Evolutionary conservation across 2,113 vertebrate species (phyloP).

Genomic region (Nothocercus nigrocapillus): DNA sequence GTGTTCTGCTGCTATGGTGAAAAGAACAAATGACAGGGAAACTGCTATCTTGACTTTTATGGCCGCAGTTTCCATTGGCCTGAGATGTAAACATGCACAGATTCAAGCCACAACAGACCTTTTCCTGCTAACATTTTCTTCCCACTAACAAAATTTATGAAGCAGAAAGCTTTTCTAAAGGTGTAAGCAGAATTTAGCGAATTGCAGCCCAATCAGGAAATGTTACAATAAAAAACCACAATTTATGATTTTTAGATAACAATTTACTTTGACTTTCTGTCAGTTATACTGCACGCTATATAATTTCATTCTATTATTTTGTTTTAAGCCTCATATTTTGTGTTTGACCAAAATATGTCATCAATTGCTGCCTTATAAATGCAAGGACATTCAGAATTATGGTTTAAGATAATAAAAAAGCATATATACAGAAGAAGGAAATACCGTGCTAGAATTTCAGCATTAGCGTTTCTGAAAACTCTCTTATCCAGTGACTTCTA

Average conservation of each 20-base stretch:
- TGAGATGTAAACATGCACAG: accelerated
- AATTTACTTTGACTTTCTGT: constrained; percentile 22
- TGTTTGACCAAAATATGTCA: constrained; percentile 46
- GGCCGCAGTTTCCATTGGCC: background rate
- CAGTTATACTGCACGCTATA: background rate
- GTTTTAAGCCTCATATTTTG: constrained; percentile 18
- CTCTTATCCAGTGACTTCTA: background rate
- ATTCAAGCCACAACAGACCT: background rate
- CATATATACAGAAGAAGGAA: background rate
- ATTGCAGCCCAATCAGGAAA: background rate
- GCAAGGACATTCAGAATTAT: background rate
- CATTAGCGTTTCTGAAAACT: background rate
- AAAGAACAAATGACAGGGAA: background rate
- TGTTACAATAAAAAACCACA: background rate
- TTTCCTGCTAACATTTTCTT: background rate
- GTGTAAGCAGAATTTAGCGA: constrained; percentile 8
- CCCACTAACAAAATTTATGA: background rate
- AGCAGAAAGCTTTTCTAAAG: constrained; percentile 17
- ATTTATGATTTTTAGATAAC: background rate
- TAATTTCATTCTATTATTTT: constrained; percentile 33
- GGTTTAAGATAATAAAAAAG: background rate
- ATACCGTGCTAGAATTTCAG: background rate
- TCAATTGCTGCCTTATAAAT: background rate
- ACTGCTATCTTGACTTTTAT: background rate
- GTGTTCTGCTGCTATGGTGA: background rate